A percentile compares a stretch with the other conserved stretches of the same genome.
Evolutionary conservation across 2,113 vertebrate species (phyloP).

Genomic region (Corythornis madagascariensis): DNA sequence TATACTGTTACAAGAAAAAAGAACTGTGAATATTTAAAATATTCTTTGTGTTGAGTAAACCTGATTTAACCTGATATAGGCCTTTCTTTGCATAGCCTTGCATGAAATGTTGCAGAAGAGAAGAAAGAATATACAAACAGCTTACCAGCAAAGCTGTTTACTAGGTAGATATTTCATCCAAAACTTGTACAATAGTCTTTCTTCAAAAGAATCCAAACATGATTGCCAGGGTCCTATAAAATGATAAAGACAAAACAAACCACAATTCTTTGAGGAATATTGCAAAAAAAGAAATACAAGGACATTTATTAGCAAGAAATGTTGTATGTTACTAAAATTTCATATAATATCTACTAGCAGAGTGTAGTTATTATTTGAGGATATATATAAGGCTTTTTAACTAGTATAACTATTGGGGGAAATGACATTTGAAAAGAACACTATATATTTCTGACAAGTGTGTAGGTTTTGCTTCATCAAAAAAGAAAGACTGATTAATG

Average conservation of each 20-base stretch:
- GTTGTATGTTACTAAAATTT: neutral
- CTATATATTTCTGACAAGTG: neutral
- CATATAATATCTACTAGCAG: neutral
- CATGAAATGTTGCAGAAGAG: neutral
- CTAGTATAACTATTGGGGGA: neutral
- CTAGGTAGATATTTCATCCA: neutral
- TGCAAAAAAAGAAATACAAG: neutral
- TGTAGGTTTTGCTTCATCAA: neutral
- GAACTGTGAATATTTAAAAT: neutral
- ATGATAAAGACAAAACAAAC: neutral
- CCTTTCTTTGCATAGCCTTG: neutral
- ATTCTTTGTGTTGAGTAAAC: neutral
- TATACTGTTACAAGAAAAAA: neutral
- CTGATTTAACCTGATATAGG: neutral
- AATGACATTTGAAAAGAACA: neutral
- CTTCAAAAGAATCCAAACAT: neutral
- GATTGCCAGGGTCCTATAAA: neutral
- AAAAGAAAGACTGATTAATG: neutral
- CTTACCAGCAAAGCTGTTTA: conserved; percentile 37
- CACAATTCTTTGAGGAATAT: neutral
- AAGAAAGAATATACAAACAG: neutral
- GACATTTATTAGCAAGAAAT: neutral
- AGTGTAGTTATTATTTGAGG: neutral
- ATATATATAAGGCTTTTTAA: neutral
- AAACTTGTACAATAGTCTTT: neutral